Conservation (phyloP, 1,140 invertebrate species). For the Drosophila navojoa region DNA sequence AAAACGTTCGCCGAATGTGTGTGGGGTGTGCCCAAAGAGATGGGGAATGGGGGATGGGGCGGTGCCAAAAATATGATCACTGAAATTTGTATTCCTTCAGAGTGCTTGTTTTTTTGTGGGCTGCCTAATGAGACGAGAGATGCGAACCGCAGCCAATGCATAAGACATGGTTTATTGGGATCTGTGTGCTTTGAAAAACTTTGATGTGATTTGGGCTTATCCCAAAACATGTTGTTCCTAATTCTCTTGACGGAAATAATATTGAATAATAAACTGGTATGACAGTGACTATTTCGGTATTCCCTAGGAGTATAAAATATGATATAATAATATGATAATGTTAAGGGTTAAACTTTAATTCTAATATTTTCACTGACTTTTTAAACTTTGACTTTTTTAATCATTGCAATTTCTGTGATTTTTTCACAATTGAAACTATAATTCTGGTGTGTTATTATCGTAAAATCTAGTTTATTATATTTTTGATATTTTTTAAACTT, state of each 20-base stretch:
- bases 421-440: no score
- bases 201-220: slow-evolving; percentile 5
- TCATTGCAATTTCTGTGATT: no score
- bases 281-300: no score
- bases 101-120: slow-evolving; percentile 6
- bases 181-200: slow-evolving; percentile 6
- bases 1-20: background rate
- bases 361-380: no score
- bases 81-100: slow-evolving; percentile 32
- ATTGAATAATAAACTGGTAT: no score
- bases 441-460: no score
- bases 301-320: no score
- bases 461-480: no score
- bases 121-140: slow-evolving; percentile 39
- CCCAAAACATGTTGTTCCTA: background rate
- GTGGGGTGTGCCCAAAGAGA: background rate
- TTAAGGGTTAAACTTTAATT: no score
- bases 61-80: slow-evolving; percentile 63
- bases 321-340: no score
- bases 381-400: no score
- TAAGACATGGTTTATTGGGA: slow-evolving; percentile 28
- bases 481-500: background rate
- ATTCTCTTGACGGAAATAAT: no score
- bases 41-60: slow-evolving; percentile 18
- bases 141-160: slow-evolving; percentile 25